A percentile compares a stretch with the other conserved stretches of the same genome.
phyloP scores from a whole-genome alignment of 2,797 vertebrate species.

The Alosa sapidissima region DNA sequence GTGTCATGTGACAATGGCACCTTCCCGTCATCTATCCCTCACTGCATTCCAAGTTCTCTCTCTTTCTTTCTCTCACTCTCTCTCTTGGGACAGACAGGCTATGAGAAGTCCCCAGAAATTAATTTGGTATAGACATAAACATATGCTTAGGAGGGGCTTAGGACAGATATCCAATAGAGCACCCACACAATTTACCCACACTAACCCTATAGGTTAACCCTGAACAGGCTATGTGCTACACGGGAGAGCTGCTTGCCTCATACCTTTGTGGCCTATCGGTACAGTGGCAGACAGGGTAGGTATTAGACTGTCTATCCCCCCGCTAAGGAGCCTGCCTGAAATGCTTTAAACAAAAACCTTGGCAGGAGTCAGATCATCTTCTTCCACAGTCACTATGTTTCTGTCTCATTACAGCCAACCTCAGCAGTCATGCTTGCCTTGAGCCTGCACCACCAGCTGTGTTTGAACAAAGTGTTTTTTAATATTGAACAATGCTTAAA shows the following conservation, averaged over 20 bases:
- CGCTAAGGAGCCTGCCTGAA: slow-evolving; percentile 60
- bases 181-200: too few species aligned
- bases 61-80: slow-evolving; percentile 11
- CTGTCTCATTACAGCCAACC: not conserved
- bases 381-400: not conserved
- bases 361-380: slow-evolving; percentile 10
- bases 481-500: not conserved
- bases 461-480: not conserved
- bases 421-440: not conserved
- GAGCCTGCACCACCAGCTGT: not conserved
- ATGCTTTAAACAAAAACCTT: slow-evolving; percentile 54
- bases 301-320: slow-evolving; percentile 68
- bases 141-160: too few species aligned
- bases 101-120: too few species aligned
- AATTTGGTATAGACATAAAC: too few species aligned
- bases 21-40: not conserved
- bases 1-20: slow-evolving; percentile 22
- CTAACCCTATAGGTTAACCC: slow-evolving; percentile 12
- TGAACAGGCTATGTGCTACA: slow-evolving; percentile 57
- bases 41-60: slow-evolving; percentile 26
- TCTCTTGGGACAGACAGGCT: slow-evolving; percentile 1
- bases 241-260: slow-evolving; percentile 50
- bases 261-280: slow-evolving; percentile 43
- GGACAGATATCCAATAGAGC: too few species aligned
- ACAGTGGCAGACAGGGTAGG: slow-evolving; percentile 60